phyloP scores from a whole-genome alignment of 1,140 invertebrate species.

The Zaprionus ornatus region DNA sequence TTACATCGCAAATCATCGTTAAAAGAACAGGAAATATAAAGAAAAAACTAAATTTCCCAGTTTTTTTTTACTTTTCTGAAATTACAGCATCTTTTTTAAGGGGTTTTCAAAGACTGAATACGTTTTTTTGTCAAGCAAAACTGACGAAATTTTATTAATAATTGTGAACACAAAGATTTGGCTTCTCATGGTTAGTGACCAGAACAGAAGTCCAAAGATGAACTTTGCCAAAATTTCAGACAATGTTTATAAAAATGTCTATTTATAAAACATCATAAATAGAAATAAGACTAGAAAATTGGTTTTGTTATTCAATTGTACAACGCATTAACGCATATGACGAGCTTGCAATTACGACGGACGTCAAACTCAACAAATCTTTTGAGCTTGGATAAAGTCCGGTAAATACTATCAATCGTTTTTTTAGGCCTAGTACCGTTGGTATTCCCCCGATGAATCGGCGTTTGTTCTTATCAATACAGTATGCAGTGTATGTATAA shows the following conservation, averaged over 20 bases:
- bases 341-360: background rate
- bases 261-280: background rate
- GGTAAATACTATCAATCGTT: conserved; percentile 16
- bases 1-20: no score
- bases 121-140: background rate
- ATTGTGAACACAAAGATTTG: background rate
- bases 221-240: background rate
- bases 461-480: conserved; percentile 29
- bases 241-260: background rate
- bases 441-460: conserved; percentile 49
- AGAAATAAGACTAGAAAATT: no score
- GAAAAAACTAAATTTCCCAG: background rate
- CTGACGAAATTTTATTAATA: background rate
- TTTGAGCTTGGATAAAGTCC: conserved; percentile 15
- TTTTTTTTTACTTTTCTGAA: background rate
- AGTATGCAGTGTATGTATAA: background rate
- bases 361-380: conserved; percentile 40
- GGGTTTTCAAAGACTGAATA: background rate
- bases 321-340: background rate
- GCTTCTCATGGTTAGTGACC: no score
- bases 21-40: background rate
- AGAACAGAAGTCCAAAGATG: background rate
- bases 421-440: conserved; percentile 17
- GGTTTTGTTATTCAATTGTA: background rate
- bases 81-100: background rate